Evolutionary conservation across 2,797 vertebrate species (phyloP), one percentile per base, ranked within the genome.

Genomic region (Pempheris klunzingeri): DNA sequence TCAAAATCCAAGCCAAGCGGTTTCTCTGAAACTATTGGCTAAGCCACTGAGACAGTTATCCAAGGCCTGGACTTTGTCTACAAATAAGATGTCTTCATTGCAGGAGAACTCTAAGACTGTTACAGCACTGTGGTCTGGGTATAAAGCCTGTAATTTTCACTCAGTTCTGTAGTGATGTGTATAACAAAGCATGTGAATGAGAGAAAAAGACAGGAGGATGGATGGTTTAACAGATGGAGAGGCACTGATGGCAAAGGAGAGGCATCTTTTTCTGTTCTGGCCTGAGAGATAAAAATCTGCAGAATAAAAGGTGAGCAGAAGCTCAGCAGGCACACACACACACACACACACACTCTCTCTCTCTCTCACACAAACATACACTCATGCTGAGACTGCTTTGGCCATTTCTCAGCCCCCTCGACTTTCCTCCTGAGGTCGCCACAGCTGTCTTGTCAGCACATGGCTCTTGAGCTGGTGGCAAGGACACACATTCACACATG

Each of bases 1-100:
- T 88, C 57, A 87, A 91, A 89, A 85, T 83, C 86, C 84, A 87
- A 88, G 86, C 79, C 79, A 90, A 92, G 83, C 89, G 75, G 62
- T 90, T 92, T 92, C 74, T 85, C 68, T 68, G 71, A 77, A 78
- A 72, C 66, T 85, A 85, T 89, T 87, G 84, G 79, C 80, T 90
- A 89, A 90, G 78, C 67, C 67, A 82, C 84, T 81, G 69, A 91
- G 71, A 87, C 81, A 26, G 82, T 87, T 82, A 84, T 86, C 74
- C 60, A 62, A 47, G 65, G 69, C 67, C 63, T 36, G 7, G 58
- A 67, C 78, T 74, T 80, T 75, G 44, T 70, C 72, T 75, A 50
- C 55, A 84, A 85, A 78, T 66, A 81, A 79, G 75, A 87, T 74
- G 50, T 88, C 84, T 86, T 88, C 46, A 81, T 81, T 78, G 62